Evolutionary conservation across 2,797 vertebrate species (phyloP), one percentile per base, ranked within the genome.

Genomic region (Sardinella longiceps): DNA sequence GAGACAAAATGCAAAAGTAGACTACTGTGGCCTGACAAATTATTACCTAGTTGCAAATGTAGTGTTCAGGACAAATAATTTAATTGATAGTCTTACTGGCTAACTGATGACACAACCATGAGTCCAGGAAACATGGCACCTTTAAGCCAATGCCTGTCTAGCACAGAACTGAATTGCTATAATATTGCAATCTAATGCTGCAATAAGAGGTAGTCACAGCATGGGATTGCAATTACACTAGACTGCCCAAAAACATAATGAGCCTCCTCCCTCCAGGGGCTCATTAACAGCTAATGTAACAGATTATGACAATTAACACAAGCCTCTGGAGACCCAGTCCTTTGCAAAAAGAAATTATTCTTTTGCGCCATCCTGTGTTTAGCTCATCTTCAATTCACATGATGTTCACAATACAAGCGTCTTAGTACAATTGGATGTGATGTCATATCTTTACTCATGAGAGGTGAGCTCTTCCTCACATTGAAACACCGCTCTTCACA

Each of bases 241-340:
- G n/a, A n/a, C n/a, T n/a, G n/a, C 25, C 14, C 1, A 77, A 23
- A 43, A 39, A 39, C 33, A 77, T 77, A 77, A 77, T 77, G 70
- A 77, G 33, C 37, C 33, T 43, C 10, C 37, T 77, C 33, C 37
- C 70, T 20, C 37, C 37, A 5, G 70, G 70, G 70, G 7, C 39
- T 18, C 20, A 77, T 77, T 77, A 77, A 43, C 33, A 77, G 70
- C 70, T 77, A 77, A 77, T 43, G 66, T 74, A 39, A 7, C 33
- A 77, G 70, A 77, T 77, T 77, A 77, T 23, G 70, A 39, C 70
- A 53, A 1, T 53, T 53, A 53, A 53, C 20, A 77, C 70, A 6
- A 23, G 33, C 3, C 70, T 6, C 70, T 20, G 39, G 33, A 77
- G 70, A 77, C 33, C 14, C 20, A 77, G 70, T 39, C 43, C 33